Evolutionary conservation across 2,888 invertebrate species (phyloP).

Genomic region (Andricus curvator): DNA sequence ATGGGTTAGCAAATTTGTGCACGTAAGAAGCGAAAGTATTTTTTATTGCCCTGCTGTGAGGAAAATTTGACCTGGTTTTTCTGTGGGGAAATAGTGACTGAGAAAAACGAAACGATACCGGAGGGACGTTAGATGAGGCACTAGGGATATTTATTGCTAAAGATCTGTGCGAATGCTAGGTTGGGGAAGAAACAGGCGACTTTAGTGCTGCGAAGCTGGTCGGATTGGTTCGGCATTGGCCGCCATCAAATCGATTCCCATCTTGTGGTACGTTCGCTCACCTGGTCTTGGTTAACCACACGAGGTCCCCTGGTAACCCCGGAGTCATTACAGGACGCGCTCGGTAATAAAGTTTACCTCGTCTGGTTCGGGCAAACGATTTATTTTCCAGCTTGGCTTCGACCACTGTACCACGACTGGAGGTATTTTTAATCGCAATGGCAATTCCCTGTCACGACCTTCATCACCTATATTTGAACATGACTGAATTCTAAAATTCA

Average conservation of each 20-base stretch:
- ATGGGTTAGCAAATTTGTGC: neutral
- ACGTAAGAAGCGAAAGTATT: neutral
- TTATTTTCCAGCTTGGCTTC: conserved; percentile 42
- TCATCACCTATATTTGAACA: conserved; percentile 6
- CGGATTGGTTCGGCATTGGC: conserved; percentile 60
- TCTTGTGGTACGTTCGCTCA: conserved; percentile 58
- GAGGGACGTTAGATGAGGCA: conserved; percentile 42
- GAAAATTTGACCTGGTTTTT: neutral
- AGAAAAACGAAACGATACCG: neutral
- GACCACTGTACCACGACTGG: conserved; percentile 31
- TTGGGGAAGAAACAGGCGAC: conserved; percentile 47
- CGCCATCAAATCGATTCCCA: conserved; percentile 66
- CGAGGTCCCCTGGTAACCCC: conserved; percentile 51
- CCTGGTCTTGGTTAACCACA: conserved; percentile 64
- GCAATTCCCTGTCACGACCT: conserved; percentile 17
- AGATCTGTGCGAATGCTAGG: conserved; percentile 47
- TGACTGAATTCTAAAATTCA: neutral
- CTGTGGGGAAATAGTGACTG: neutral
- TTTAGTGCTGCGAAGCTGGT: conserved; percentile 51
- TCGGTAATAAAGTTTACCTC: conserved; percentile 58
- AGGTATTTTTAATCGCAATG: conserved; percentile 34
- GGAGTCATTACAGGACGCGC: conserved; percentile 57
- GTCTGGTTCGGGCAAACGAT: conserved; percentile 44
- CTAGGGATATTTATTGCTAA: conserved; percentile 47
- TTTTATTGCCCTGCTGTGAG: neutral